Evolutionary conservation across 2,888 invertebrate species (phyloP).

Genomic region (Campopleginae sp.): DNA sequence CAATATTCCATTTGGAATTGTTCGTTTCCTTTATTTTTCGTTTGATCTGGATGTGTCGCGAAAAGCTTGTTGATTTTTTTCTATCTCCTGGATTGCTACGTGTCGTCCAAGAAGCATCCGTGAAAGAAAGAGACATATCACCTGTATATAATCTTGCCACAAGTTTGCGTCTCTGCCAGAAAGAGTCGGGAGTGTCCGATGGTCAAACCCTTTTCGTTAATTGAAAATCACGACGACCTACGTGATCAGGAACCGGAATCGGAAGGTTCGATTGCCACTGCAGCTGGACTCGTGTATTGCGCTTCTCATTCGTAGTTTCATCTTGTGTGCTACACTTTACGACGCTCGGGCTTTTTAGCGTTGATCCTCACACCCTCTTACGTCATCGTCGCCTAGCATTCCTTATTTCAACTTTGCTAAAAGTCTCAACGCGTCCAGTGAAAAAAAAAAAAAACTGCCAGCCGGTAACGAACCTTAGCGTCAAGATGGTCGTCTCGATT

Average conservation of each 20-base stretch:
- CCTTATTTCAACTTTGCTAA: slow-evolving; percentile 32
- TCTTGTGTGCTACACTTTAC: slow-evolving; percentile 52
- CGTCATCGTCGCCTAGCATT: slow-evolving; percentile 45
- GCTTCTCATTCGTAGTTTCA: slow-evolving; percentile 64
- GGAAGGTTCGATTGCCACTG: slow-evolving; percentile 71
- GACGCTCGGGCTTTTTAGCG: slow-evolving; percentile 55
- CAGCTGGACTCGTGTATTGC: slow-evolving; percentile 55
- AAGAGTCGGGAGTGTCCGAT: slow-evolving; percentile 51
- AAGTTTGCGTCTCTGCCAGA: slow-evolving; percentile 46
- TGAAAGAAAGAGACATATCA: slow-evolving; percentile 24
- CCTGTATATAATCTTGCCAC: slow-evolving; percentile 49
- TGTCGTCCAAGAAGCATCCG: slow-evolving; percentile 59
- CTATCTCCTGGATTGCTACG: slow-evolving; percentile 67
- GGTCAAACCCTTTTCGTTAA: slow-evolving; percentile 71
- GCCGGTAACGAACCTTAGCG: slow-evolving; percentile 65
- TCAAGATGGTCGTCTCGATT: slow-evolving; percentile 49
- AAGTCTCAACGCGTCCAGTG: slow-evolving; percentile 62
- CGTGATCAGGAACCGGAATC: slow-evolving; percentile 75
- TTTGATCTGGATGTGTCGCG: slow-evolving; percentile 27
- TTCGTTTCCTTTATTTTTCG: neutral
- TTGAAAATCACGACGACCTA: slow-evolving; percentile 79
- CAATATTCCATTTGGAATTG: neutral
- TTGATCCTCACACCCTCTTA: slow-evolving; percentile 56
- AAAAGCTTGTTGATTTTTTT: slow-evolving; percentile 74
- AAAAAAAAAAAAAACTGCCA: slow-evolving; percentile 42